These are phyloP conservation scores for Sceliomorpha sp. DNA, from an alignment of 2,888 invertebrate genomes.

Conservation along the genomic window DNA sequence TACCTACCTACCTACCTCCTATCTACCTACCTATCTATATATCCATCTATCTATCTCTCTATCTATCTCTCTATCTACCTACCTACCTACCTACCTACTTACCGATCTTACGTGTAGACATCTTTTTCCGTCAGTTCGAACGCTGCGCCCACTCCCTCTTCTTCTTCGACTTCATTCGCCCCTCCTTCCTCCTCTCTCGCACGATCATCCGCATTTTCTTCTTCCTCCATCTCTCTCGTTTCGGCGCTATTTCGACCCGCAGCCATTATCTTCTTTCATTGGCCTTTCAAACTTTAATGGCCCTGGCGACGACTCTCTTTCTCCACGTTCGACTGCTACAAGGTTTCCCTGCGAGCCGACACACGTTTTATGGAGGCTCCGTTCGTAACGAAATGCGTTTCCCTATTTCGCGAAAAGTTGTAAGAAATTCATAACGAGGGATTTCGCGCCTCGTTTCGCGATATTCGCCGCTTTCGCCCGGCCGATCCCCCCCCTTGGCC, in stretches of 20 bases:
- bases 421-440: neutral
- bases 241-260: conserved; percentile 13
- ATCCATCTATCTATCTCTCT: no score
- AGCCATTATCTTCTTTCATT: conserved; percentile 63
- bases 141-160: conserved; percentile 28
- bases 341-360: conserved; percentile 3
- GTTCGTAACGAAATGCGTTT: conserved; percentile 1
- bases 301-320: conserved; percentile 3
- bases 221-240: conserved; percentile 12
- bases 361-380: neutral
- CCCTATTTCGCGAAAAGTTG: neutral
- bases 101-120: no score
- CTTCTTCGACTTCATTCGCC: conserved; percentile 5
- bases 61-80: no score
- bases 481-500: no score
- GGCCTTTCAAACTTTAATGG: conserved; percentile 53
- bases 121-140: no score
- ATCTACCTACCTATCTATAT: no score
- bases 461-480: no score
- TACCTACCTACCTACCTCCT: no score
- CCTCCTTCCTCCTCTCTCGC: conserved; percentile 3
- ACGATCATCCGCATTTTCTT: conserved; percentile 3
- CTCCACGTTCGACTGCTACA: conserved; percentile 20
- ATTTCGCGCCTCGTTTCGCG: neutral
- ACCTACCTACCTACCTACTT: no score